Conservation (phyloP, 2,797 vertebrate species). For the Coregonus sp. region DNA sequence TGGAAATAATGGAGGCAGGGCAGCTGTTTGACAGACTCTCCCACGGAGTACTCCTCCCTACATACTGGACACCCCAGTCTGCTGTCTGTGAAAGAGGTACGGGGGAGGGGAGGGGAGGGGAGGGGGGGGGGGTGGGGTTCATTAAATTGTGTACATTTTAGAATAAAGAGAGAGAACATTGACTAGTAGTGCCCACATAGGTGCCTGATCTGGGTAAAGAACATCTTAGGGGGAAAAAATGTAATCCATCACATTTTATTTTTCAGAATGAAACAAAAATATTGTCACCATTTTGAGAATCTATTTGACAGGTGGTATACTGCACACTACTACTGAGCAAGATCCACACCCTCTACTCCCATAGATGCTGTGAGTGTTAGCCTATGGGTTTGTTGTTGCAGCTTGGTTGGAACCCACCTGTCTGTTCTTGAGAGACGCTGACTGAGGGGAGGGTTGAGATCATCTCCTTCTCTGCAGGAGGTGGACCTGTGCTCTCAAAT, state of each 20-base stretch:
- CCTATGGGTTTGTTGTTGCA: background rate
- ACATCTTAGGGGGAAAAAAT: too few species aligned
- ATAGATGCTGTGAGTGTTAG: background rate
- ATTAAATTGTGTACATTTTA: background rate
- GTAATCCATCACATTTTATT: background rate
- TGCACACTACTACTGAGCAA: background rate
- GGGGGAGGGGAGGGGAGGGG: too few species aligned
- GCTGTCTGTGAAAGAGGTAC: slow-evolving; percentile 58
- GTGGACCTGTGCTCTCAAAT: slow-evolving; percentile 85
- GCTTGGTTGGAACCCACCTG: slow-evolving; percentile 55
- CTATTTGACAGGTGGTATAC: background rate
- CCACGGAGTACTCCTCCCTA: slow-evolving; percentile 84
- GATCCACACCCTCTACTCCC: background rate
- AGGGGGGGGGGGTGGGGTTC: too few species aligned
- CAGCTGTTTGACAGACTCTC: slow-evolving; percentile 85
- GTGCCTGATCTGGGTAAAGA: background rate
- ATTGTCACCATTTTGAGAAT: background rate
- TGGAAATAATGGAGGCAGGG: slow-evolving; percentile 92
- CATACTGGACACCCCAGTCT: slow-evolving; percentile 87
- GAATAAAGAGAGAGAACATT: background rate
- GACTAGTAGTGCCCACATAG: background rate
- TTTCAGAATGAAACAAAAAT: background rate
- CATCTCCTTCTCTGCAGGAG: slow-evolving; percentile 87
- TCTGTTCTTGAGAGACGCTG: slow-evolving; percentile 87
- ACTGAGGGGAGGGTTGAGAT: slow-evolving; percentile 88